Evolutionary conservation across 2,888 invertebrate species (phyloP), one percentile per base, ranked within the genome.

Genomic region (Phyto melanocephala): DNA sequence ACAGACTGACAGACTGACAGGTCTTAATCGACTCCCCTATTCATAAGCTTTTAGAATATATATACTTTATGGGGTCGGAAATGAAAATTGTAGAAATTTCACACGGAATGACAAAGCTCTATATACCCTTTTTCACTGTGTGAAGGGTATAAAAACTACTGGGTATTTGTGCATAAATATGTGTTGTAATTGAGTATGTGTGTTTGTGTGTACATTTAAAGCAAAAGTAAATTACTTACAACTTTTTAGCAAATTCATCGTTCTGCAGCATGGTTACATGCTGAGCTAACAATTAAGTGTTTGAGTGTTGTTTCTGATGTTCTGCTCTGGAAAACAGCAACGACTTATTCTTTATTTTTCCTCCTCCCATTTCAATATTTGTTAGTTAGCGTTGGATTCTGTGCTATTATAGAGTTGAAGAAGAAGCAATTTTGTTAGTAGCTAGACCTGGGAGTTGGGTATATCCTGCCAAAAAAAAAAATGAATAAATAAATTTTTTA

Each of bases 231-330:
- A 82, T 82, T 82, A 82, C 82, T 82, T 71, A 79, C 79, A 82
- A 82, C 65, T 79, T 82, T 80, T 82, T 82, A 82, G 79, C 70
- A 82, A 82, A 82, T 82, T 82, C 82, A 82, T 82, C 82, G 82
- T 82, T 82, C 82, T 82, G 82, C 82, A 71, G 75, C 79, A 82
- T 82, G 82, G 47, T 56, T 82, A 79, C 82, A 82, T 82, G 82
- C 82, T 82, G 75, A 79, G 82, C 82, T 71, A 76, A 82, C 82
- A 82, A 82, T 82, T 82, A 82, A 82, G 79, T 79, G 60, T 79
- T 79, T 76, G 62, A 79, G 79, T 79, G 72, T 79, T 82, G 75
- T 76, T 82, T 65, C 75, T 67, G 79, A 82, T 82, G 82, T 82
- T 82, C 63, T 82, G 82, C 82, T 82, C 82, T 82, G 82, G 79